Evolutionary conservation across 2,797 vertebrate genomes (phyloP), one percentile per base, ranked within the genome.

Genomic region (Epinephelus malabaricus): DNA sequence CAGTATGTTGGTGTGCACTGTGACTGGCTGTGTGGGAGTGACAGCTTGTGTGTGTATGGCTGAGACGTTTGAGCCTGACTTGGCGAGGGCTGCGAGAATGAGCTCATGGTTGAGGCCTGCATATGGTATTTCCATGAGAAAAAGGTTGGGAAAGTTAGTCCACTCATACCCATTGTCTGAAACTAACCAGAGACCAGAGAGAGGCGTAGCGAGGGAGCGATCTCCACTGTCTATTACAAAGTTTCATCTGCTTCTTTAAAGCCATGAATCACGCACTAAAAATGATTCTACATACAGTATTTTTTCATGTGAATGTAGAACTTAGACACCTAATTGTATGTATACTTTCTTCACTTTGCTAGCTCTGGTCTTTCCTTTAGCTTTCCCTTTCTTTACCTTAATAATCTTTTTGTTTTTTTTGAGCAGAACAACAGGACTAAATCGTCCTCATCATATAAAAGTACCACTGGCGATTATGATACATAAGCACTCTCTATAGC

Each of bases 121-220:
- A 91, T 93, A 95, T 94, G 94, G 92, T 94, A 94, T 95, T 96
- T 96, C 94, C 95, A 96, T 95, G 95, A 96, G 95, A 96, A 96
- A 91, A 90, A 89, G 90, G 83, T 90, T 91, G 79, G 71, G 34
- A 88, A 89, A 90, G 86, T 86, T 58, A 54, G 83, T 76, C 76
- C 60, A 75, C 85, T 89, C 70, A 63, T 79, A 86, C 15, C 79
- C 90, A 95, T 86, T 73, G 85, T 90, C 86, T 94, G 92, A 94
- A 88, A 90, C 84, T 92, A 91, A 93, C 81, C 89, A 89, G 89
- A 92, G 86, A 84, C 71, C 55, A 73, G 85, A 21, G 75, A 62
- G 76, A 63, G 70, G 25, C 53, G 25, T 14, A 49, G 76, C 53
- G 69, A 82, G 59, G 75, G 72, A 88, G 85, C 50, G 7, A 83